Evolutionary conservation across 2,797 vertebrate genomes (phyloP).

Genomic region (Leucoraja ocellata): DNA sequence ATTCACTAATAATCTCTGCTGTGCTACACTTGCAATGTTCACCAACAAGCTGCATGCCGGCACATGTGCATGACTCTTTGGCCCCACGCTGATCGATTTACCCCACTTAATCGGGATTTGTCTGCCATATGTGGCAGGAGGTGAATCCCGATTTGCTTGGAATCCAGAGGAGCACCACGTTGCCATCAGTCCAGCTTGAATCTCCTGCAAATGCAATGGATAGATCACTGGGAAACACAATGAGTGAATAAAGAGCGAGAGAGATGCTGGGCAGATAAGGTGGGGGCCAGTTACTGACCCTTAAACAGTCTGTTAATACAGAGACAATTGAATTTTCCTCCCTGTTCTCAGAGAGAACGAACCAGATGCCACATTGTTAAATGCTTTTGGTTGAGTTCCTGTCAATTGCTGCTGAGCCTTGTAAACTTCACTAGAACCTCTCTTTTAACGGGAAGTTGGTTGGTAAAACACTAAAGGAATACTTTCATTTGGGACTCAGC

Average conservation of each 20-base stretch:
- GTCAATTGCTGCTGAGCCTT: not conserved
- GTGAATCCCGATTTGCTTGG: not conserved
- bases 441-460: not conserved
- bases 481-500: not conserved
- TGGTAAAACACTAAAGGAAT: not conserved
- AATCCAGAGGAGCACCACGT: not conserved
- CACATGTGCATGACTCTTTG: not conserved
- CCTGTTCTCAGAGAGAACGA: constrained; percentile 13
- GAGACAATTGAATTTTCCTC: not conserved
- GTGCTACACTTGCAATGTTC: constrained; percentile 6
- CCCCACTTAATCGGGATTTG: constrained; percentile 1
- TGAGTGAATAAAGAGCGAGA: not conserved
- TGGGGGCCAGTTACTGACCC: not conserved
- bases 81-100: not conserved
- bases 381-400: not conserved
- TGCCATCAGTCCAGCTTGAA: not conserved
- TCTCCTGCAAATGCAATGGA: not conserved
- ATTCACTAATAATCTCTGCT: not conserved
- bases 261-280: not conserved
- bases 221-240: not conserved
- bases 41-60: not conserved
- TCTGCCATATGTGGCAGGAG: not conserved
- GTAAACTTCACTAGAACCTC: not conserved
- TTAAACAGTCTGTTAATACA: not conserved
- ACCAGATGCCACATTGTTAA: not conserved